Evolutionary conservation across 2,797 vertebrate genomes (phyloP), one percentile per base, ranked within the genome.

Genomic region (Adelosebastes latens): DNA sequence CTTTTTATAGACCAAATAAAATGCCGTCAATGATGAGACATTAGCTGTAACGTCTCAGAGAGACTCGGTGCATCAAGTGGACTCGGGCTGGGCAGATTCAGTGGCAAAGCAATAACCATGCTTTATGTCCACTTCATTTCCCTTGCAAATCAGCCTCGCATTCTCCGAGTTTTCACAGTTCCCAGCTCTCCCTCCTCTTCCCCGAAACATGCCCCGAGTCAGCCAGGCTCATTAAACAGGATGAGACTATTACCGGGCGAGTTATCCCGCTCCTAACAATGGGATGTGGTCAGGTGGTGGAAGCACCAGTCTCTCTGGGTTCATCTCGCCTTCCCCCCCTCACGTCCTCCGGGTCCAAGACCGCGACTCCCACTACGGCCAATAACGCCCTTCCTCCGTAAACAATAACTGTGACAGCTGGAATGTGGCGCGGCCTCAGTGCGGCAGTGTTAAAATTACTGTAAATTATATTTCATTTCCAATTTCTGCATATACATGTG

Each of bases 91-190:
- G 75, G 72, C 31, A 68, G 72, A 92, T 89, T 87, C 77, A 78
- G 89, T 56, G 58, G 82, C 27, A 7, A 46, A 74, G 88, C 82
- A 83, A 88, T 79, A 94, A 90, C 86, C 62, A 73, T 75, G 84
- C 80, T 92, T 95, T 88, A 88, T 94, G 92, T 93, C 92, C 86
- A 92, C 93, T 75, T 77, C 31, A 95, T 96, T 97, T 97, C 94
- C 91, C 94, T 95, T 96, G 95, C 95, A 97, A 96, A 97, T 95
- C 91, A 91, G 91, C 85, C 62, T 85, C 61, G 31, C 8, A 91
- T 93, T 95, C 93, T 91, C 91, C n/a, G 83, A 39, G 85, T 83
- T 88, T 92, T 91, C 90, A 77, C 91, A 88, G 88, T 86, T 93
- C 89, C 90, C 91, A 81, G 87, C 84, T 84, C 86, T 84, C 88